Evolutionary conservation across 2,797 vertebrate species (phyloP).

Genomic region (Euthynnus affinis): DNA sequence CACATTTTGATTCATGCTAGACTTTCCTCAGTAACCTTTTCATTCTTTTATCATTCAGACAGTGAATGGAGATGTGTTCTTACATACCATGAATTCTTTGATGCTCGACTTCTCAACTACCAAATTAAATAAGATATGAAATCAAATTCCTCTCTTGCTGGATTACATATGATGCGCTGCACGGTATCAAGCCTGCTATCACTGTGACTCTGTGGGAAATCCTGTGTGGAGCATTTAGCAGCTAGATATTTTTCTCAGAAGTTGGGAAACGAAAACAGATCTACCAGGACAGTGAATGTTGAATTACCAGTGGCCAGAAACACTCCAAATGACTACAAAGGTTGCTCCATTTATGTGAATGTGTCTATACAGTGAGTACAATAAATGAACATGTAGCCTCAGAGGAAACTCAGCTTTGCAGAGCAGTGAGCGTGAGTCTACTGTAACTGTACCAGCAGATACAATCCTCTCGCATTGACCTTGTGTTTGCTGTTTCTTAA

Average conservation of each 20-base stretch:
- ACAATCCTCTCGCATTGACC: not conserved
- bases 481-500: not conserved
- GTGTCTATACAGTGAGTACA: not conserved
- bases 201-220: not conserved
- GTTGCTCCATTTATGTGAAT: too few relatives aligned
- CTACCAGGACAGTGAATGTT: too few relatives aligned
- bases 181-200: not conserved
- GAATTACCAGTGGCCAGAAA: too few relatives aligned
- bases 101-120: conserved; percentile 7
- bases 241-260: too few relatives aligned
- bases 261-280: too few relatives aligned
- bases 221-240: too few relatives aligned
- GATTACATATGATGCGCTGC: conserved; percentile 16
- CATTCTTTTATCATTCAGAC: conserved; percentile 5
- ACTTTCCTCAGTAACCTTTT: conserved; percentile 6
- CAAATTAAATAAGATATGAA: conserved; percentile 4
- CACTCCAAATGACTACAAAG: too few relatives aligned
- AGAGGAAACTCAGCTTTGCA: not conserved
- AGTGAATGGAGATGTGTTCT: not conserved
- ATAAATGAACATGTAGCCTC: too few relatives aligned
- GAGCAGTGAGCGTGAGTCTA: too few relatives aligned
- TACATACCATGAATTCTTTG: conserved; percentile 6
- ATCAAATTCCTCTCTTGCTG: not conserved
- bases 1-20: conserved; percentile 33
- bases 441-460: not conserved